A percentile compares a stretch with the other conserved stretches of the same genome.
These are phyloP conservation scores for Pterobdella sp. DNA, from an alignment of 2,888 invertebrate genomes.

Conservation along the genomic window DNA sequence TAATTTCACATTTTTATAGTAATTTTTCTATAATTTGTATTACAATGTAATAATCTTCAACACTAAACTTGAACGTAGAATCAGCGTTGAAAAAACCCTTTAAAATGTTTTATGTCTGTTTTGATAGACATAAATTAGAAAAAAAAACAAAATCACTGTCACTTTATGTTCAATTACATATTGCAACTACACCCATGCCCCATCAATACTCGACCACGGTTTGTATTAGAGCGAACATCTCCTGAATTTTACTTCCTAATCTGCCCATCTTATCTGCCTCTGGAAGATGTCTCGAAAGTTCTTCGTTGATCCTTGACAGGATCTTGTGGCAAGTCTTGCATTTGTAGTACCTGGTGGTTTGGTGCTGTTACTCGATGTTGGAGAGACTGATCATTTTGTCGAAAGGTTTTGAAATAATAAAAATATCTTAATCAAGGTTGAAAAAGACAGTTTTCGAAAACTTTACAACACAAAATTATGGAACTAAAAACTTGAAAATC, in stretches of 20 bases:
- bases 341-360: constrained; percentile 25
- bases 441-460: too few relatives aligned
- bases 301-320: constrained; percentile 12
- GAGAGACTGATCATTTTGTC: background rate
- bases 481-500: background rate
- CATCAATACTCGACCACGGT: background rate
- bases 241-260: constrained; percentile 29
- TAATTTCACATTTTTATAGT: too few relatives aligned
- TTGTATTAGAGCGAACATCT: constrained; percentile 27
- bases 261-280: constrained; percentile 19
- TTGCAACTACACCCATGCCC: background rate
- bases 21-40: too few relatives aligned
- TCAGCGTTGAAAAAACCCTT: too few relatives aligned
- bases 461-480: constrained; percentile 9
- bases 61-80: too few relatives aligned
- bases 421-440: too few relatives aligned
- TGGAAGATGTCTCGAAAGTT: constrained; percentile 10
- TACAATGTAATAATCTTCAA: too few relatives aligned
- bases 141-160: too few relatives aligned
- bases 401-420: background rate
- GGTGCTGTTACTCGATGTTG: background rate
- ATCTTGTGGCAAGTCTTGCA: constrained; percentile 29
- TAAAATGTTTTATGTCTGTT: too few relatives aligned
- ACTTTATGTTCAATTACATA: background rate
- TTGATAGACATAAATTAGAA: too few relatives aligned